Percentiles rank a stretch among this genome's conserved stretches.
phyloP scores from a whole-genome alignment of 2,797 vertebrate species.

The Streptopelia turtur region DNA sequence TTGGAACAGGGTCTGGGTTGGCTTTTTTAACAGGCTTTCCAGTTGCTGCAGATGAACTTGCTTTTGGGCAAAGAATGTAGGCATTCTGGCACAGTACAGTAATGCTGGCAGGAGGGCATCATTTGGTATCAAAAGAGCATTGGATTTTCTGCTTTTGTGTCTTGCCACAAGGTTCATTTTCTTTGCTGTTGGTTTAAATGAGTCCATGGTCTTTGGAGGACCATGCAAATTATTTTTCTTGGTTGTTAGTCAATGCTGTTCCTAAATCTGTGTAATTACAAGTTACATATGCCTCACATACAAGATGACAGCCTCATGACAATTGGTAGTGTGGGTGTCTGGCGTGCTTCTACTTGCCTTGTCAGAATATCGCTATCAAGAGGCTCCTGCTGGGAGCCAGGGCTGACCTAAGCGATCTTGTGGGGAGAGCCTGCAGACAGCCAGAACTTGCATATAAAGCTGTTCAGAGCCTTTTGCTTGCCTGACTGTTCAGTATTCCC shows the following conservation, averaged over 20 bases:
- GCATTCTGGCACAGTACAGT: neutral
- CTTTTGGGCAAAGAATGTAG: neutral
- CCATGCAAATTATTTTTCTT: conserved; percentile 32
- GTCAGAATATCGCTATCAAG: neutral
- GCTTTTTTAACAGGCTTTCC: neutral
- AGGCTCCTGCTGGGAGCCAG: conserved; percentile 18
- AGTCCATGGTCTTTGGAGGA: neutral
- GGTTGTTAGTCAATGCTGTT: neutral
- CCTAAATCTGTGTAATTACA: conserved; percentile 31
- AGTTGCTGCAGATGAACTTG: neutral
- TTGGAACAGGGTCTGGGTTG: neutral
- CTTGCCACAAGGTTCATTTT: neutral
- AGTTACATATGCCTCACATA: neutral
- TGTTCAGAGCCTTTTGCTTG: neutral
- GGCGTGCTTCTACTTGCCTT: neutral
- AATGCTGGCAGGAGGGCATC: conserved; percentile 11
- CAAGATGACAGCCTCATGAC: conserved; percentile 19
- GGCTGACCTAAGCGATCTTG: neutral
- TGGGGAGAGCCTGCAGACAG: neutral
- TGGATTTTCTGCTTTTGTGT: neutral
- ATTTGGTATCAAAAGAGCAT: neutral
- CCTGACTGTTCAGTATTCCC: neutral
- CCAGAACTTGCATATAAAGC: neutral
- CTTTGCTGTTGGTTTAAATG: conserved; percentile 22
- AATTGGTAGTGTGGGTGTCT: conserved; percentile 8